Evolutionary conservation across 2,113 vertebrate species (phyloP), one percentile per base, ranked within the genome.

Genomic region (Chitala chitala): DNA sequence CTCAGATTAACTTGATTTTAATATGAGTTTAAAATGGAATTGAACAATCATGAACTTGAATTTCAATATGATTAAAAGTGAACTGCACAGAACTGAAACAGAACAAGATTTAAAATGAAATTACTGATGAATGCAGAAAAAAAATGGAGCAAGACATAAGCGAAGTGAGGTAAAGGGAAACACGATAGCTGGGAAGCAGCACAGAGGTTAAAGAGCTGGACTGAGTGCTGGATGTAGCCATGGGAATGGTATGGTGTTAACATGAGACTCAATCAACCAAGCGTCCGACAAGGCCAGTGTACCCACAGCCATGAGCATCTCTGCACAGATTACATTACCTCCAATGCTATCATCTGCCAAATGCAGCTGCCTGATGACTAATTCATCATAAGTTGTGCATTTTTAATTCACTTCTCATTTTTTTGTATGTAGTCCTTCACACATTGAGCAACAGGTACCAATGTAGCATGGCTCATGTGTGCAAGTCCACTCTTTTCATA

Each of bases 401-500:
- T 68, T 68, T 68, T 68, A 68, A 68, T 68, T 68, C 40, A 36
- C 64, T 68, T 24, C n/a, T 29, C 46, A 42, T 68, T 68, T 44
- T 51, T 68, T 46, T 26, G 10, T 8, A 42, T 46, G 64, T 68
- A 46, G 22, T 44, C 64, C 42, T 48, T 48, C 12, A 46, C 59
- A n/a, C n/a, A 10, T 68, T 42, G n/a, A n/a, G n/a, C 64, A 68
- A 68, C 26, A 46, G 26, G 44, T 29, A 38, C 26, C 42, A 68
- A n/a, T n/a, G n/a, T n/a, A n/a, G n/a, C n/a, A n/a, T n/a, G n/a
- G n/a, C n/a, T n/a, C n/a, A n/a, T n/a, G n/a, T n/a, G n/a, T n/a
- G n/a, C n/a, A n/a, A n/a, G n/a, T n/a, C n/a, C n/a, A n/a, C n/a
- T n/a, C n/a, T n/a, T n/a, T n/a, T n/a, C n/a, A n/a, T n/a, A n/a